These are phyloP conservation scores for Harpalus rufipes DNA, from an alignment of 2,888 invertebrate genomes.

Conservation along the genomic window DNA sequence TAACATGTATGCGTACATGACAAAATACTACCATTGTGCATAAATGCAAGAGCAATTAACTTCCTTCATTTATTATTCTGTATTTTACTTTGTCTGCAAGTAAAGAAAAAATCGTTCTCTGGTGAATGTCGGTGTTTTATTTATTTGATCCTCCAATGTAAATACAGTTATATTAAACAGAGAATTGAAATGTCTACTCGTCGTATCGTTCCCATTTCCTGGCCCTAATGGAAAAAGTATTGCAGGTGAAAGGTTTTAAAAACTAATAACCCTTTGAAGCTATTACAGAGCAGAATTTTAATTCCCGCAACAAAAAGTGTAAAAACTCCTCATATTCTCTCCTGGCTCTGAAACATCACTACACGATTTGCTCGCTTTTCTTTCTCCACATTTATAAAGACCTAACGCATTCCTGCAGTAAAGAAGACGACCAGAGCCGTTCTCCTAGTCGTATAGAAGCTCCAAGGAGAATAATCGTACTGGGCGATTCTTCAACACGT, in stretches of 20 bases:
- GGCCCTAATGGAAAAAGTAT: constrained; percentile 23
- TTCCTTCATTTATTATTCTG: not conserved
- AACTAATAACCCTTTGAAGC: constrained; percentile 38
- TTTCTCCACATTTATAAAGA: constrained; percentile 58
- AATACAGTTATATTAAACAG: not conserved
- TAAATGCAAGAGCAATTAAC: too few relatives aligned
- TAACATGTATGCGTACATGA: too few relatives aligned
- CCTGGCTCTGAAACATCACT: constrained; percentile 50
- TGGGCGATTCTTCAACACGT: constrained; percentile 42
- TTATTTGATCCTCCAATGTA: not conserved
- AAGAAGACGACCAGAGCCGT: constrained; percentile 36
- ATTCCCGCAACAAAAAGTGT: constrained; percentile 28
- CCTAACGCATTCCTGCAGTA: constrained; percentile 60
- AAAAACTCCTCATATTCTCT: constrained; percentile 35
- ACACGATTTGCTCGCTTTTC: constrained; percentile 58
- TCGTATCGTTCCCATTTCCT: constrained; percentile 1
- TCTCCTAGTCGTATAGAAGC: not conserved
- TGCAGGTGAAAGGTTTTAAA: constrained; percentile 33
- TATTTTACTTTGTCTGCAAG: not conserved
- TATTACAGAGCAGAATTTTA: constrained; percentile 33
- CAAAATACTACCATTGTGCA: too few relatives aligned
- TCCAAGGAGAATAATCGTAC: not conserved
- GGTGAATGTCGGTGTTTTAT: not conserved
- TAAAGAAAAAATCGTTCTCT: not conserved
- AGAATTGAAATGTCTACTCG: not conserved